Base-by-base conservation (phyloP, 2,888 invertebrate genomes). In the Cetonia aurata region DNA sequence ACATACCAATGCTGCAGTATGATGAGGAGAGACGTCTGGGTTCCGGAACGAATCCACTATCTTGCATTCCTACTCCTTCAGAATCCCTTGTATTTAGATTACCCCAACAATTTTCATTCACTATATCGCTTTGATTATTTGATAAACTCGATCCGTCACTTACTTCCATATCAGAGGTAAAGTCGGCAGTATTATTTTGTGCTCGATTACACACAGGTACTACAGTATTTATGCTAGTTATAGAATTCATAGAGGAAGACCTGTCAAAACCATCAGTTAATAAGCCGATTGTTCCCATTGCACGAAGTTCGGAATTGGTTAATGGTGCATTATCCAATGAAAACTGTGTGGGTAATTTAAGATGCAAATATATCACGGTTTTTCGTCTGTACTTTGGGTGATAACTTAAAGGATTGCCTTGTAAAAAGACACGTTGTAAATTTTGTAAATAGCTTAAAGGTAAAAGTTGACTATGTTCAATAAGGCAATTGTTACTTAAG, bases 391-490 rank as follows among this genome's bases (percentile, higher is more conserved):
- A 90, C 55, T 87, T 85, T 0, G 87, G 86, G 81, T 90, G 88
- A 80, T 87, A 90, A 62, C 87, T 86, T 33, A 92, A 77, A 0
- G 91, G 91, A 84, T 92, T 92, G 4, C 89, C 89, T 73, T 85
- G 85, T 12, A 91, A 82, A 75, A 86, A 87, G 10, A 92, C 77
- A 79, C 85, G 87, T 56, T 86, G 82, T 4, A 91, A 82, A 0
- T 86, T 84, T 1, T 86, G 80, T 74, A 91, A 83, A 55, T 86
- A 85, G 57, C 87, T 86, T 10, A 92, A 77, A 6, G 89, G 87
- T 77, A 86, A 81, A 10, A 92, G 81, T 46, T 82, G 82, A n/a
- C 85, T 82, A 79, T 91, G 91, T 73, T 90, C 88, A 12, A 88
- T 79, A 69, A 92, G 80, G 77, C 88, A 90, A 80, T 92, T 92